Percentiles rank a stretch among this genome's conserved stretches.
These are phyloP conservation scores for Bombyx mandarina DNA, from an alignment of 1,140 invertebrate genomes.

Conservation along the genomic window DNA sequence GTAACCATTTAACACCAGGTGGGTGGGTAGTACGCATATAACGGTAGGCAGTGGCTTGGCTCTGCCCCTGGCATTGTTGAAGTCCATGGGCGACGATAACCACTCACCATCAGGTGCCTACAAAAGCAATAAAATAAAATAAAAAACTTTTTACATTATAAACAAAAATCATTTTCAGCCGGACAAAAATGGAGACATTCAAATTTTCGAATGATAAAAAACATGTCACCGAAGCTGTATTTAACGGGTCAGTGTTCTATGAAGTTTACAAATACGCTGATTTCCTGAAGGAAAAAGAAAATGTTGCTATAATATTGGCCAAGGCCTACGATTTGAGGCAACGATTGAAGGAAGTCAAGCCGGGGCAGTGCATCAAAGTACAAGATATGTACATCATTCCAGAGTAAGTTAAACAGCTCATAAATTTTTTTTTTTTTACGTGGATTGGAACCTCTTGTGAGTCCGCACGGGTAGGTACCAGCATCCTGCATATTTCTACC, in stretches of 20 bases:
- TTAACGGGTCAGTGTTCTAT: conserved; percentile 29
- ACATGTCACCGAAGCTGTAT: neutral
- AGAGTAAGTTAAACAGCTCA: too few species aligned
- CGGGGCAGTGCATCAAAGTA: conserved; percentile 16
- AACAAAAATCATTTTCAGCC: conserved; percentile 8
- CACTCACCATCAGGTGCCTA: too few species aligned
- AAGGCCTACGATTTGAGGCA: conserved; percentile 31
- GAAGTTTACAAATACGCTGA: conserved; percentile 32
- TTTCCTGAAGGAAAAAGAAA: conserved; percentile 27
- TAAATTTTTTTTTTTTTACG: too few species aligned
- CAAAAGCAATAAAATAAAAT: neutral
- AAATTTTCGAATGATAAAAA: conserved; percentile 18
- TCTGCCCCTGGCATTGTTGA: too few species aligned
- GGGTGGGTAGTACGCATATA: too few species aligned
- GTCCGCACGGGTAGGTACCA: too few species aligned
- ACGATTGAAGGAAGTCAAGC: conserved; percentile 24
- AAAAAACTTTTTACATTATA: neutral
- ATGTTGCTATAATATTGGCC: conserved; percentile 33
- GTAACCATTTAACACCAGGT: too few species aligned
- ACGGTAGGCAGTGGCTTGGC: too few species aligned
- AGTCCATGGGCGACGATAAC: too few species aligned
- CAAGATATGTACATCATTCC: too few species aligned
- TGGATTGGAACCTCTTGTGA: too few species aligned
- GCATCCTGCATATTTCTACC: too few species aligned
- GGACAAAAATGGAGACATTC: conserved; percentile 30